A percentile compares a stretch with the other conserved stretches of the same genome.
Evolutionary conservation across 64 coral and sea anemone species (phyloP).

Genomic region (Pocillopora damicornis): DNA sequence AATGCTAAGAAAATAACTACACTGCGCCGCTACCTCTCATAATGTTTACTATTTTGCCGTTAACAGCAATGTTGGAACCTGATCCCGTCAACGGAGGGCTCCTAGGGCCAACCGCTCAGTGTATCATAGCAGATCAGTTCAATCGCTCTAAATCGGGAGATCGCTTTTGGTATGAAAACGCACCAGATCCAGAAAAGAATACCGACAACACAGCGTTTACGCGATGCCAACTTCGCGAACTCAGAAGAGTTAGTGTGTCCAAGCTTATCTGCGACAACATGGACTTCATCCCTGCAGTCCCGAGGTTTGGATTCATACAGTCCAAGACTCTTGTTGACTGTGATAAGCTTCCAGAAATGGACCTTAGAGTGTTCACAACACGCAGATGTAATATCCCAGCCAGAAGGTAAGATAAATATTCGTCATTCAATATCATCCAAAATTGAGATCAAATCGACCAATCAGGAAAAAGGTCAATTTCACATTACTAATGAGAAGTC

Average conservation of each 20-base stretch:
- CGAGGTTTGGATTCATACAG: background rate
- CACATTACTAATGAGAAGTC: too few relatives aligned
- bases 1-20: too few relatives aligned
- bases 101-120: conserved; percentile 40
- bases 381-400: too few relatives aligned
- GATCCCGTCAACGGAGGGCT: background rate
- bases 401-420: too few relatives aligned
- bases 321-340: background rate
- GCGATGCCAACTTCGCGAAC: conserved; percentile 28
- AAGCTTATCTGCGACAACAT: conserved; percentile 57
- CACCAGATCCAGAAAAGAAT: background rate
- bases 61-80: background rate
- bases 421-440: too few relatives aligned
- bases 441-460: too few relatives aligned
- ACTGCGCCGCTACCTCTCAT: too few relatives aligned
- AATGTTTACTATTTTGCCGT: background rate
- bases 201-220: conserved; percentile 26
- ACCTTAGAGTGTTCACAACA: conserved; percentile 7
- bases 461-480: too few relatives aligned
- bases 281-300: background rate
- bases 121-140: conserved; percentile 41
- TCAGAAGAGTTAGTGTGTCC: conserved; percentile 28
- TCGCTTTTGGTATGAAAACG: conserved; percentile 77
- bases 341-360: background rate
- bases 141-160: conserved; percentile 28